phyloP scores from a whole-genome alignment of 2,797 vertebrate genomes.

The Phylloscopus collybita region DNA sequence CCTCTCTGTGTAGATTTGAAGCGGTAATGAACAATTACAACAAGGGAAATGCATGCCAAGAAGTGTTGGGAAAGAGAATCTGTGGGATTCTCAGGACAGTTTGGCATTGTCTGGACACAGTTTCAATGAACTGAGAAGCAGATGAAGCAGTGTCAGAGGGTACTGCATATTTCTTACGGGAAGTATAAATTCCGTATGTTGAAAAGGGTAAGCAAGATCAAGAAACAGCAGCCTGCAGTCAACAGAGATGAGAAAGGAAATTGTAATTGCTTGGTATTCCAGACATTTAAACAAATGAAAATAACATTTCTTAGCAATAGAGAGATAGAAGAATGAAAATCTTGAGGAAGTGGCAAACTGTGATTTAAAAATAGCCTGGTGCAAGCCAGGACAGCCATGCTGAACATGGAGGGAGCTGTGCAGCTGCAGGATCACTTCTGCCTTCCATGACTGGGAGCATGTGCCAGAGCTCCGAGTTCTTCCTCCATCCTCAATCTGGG shows the following conservation, averaged over 20 bases:
- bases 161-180: neutral
- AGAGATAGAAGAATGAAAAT: constrained; percentile 42
- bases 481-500: neutral
- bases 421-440: neutral
- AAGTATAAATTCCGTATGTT: neutral
- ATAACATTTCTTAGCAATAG: constrained; percentile 37
- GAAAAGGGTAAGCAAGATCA: rapidly evolving
- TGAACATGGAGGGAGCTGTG: neutral
- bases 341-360: constrained; percentile 55
- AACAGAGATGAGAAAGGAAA: constrained; percentile 12
- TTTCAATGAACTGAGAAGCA: neutral
- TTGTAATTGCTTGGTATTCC: constrained; percentile 1
- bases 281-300: constrained; percentile 39
- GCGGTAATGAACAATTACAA: neutral
- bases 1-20: neutral
- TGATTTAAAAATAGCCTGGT: constrained; percentile 56
- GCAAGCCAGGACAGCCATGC: neutral
- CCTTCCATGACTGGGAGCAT: neutral
- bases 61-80: neutral
- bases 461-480: neutral
- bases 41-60: neutral
- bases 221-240: neutral
- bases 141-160: neutral
- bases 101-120: neutral
- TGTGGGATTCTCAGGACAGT: neutral